These are phyloP conservation scores for Crotalus horridus DNA, from an alignment of 2,113 vertebrate species.

Conservation along the genomic window DNA sequence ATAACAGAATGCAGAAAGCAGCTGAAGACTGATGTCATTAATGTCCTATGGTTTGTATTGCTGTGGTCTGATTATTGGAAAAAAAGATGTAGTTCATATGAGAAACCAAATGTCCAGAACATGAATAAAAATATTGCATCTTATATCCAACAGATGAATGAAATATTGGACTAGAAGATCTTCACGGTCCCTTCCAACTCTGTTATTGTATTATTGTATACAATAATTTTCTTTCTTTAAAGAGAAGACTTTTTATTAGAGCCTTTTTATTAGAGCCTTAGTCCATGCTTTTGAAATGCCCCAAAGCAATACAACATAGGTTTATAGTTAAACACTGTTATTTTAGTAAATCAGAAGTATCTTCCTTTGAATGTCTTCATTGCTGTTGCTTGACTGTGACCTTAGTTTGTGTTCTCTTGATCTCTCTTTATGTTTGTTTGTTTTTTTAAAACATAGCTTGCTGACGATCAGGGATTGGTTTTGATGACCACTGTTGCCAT, in stretches of 20 bases:
- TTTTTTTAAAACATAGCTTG: slow-evolving; percentile 73
- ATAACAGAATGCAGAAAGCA: neutral
- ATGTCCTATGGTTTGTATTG: neutral
- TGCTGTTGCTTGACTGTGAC: neutral
- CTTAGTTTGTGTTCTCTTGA: slow-evolving; percentile 1
- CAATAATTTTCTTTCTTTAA: slow-evolving; percentile 16
- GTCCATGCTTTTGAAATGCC: neutral
- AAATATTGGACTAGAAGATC: neutral
- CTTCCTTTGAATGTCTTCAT: neutral
- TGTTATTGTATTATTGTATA: too few relatives aligned
- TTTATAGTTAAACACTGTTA: neutral
- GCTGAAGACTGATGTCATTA: neutral
- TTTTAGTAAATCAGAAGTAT: slow-evolving; percentile 6
- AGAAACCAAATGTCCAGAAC: neutral
- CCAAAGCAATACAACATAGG: slow-evolving; percentile 17
- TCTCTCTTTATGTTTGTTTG: slow-evolving; percentile 45
- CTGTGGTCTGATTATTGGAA: neutral
- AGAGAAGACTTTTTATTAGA: neutral
- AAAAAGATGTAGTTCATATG: neutral
- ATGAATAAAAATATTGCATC: neutral
- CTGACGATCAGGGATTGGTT: slow-evolving; percentile 84
- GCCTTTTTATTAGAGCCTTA: neutral
- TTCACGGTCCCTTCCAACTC: too few relatives aligned
- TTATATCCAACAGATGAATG: neutral
- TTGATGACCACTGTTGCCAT: slow-evolving; percentile 99